Percentiles rank a stretch among this genome's conserved stretches.
Evolutionary conservation across 2,797 vertebrate species (phyloP).

Genomic region (Scleropages formosus): DNA sequence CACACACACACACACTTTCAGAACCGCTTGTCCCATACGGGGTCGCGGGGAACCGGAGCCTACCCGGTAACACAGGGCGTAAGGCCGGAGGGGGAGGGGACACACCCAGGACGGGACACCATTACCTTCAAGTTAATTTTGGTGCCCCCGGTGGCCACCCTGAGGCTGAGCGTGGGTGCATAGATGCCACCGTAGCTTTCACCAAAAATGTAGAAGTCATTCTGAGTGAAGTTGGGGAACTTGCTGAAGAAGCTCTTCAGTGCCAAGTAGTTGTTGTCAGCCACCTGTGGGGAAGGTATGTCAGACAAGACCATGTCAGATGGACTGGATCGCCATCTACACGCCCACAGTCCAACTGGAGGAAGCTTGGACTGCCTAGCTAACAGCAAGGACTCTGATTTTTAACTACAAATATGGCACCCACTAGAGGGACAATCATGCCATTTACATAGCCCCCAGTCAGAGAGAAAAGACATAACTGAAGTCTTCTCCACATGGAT

Average conservation of each 20-base stretch:
- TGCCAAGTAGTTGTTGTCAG: constrained; percentile 70
- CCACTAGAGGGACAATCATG: background rate
- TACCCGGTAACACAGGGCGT: too few relatives aligned
- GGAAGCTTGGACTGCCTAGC: background rate
- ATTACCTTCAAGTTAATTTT: constrained; percentile 70
- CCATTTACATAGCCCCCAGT: background rate
- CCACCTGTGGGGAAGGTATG: constrained; percentile 58
- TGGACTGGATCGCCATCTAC: background rate
- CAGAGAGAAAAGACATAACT: constrained; percentile 2
- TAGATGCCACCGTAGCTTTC: constrained; percentile 77
- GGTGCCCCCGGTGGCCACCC: constrained; percentile 52
- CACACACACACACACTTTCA: too few relatives aligned
- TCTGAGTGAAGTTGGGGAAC: constrained; percentile 68
- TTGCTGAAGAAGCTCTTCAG: constrained; percentile 71
- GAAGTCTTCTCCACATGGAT: too few relatives aligned
- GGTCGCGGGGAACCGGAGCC: too few relatives aligned
- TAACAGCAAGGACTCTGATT: background rate
- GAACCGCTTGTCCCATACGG: too few relatives aligned
- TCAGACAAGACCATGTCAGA: background rate
- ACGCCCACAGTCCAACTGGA: too few relatives aligned
- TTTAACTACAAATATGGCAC: background rate
- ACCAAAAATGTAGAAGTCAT: constrained; percentile 73
- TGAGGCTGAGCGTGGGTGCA: constrained; percentile 65
- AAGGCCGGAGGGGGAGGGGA: too few relatives aligned
- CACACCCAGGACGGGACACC: too few relatives aligned